Base-by-base conservation (phyloP, 2,797 vertebrate genomes). In the Gymnoscopelus braueri region DNA sequence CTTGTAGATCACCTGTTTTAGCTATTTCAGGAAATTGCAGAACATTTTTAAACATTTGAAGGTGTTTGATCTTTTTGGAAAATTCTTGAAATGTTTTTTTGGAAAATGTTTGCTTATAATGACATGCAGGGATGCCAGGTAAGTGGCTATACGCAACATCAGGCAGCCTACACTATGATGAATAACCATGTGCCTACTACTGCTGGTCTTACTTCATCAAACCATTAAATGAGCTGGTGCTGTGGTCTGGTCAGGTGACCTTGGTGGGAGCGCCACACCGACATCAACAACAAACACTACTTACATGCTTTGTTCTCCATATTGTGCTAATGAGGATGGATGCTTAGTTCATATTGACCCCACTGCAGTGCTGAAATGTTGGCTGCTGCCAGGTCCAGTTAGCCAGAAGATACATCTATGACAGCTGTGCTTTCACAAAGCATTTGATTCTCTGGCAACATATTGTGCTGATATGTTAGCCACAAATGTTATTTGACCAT, bases 101-200 rank as follows among this genome's bases (percentile, higher is more conserved):
- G 19, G 19, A 19, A 19, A 19, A 19, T 19, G 19, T 19, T 19
- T 19, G 19, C 19, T 19, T 19, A 19, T 19, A 19, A 19, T 19
- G 19, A 19, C 19, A 29, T 3, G 26, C 26, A 29, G 26, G 29
- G 29, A 32, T 32, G 29, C 29, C 29, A 32, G 5, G 29, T 32
- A 32, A 32, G 29, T 32, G 29, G 5, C 29, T 32, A 32, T 32
- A 32, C 3, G 29, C 29, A 75, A 78, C 78, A 80, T 69, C 75
- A 72, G 62, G 78, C 76, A 81, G 74, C 72, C 74, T 77, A 68
- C 72, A 78, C 61, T 49, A 67, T 68, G 69, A 77, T 78, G 80
- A 84, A 85, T 84, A 78, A 84, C 82, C 77, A 79, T 82, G 66
- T 75, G 63, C 53, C 50, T 66, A 19, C n/a, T n/a, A 53, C 70